Evolutionary conservation across 2,113 vertebrate species (phyloP), one percentile per base, ranked within the genome.

Genomic region (Bubo scandiacus): DNA sequence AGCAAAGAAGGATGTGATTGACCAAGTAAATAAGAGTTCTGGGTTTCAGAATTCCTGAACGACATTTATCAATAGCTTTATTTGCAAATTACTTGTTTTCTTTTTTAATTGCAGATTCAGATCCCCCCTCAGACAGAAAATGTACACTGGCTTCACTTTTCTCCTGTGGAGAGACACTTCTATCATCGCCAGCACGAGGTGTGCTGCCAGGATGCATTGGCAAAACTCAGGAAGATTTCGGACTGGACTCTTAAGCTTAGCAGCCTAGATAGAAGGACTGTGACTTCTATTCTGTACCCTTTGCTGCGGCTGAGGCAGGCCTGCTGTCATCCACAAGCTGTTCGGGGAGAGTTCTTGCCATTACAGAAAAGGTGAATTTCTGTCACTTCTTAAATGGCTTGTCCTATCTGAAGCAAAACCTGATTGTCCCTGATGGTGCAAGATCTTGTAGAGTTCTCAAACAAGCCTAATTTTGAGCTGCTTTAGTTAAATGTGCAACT

Each of bases 241-340:
- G 99, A 99, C 97, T 99, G 99, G 99, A 99, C 98, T 58, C 98
- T 99, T 65, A 99, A 99, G 91, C 98, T 99, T 19, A 99, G 99
- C 91, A 99, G 98, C 95, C 98, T 99, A 26, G 99, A 99, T 98
- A 98, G 99, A 36, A 99, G 99, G 81, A 99, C 99, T 1, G 99
- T 99, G 84, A 98, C 98, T 96, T 99, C 99, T 94, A 99, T 99
- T 97, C 97, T 99, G 5, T 99, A 98, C 86, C 99, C 99, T 8
- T 96, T 99, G 96, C 97, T 99, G 67, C 97, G 99, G 58, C 98
- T 99, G 67, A 98, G 99, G 8, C 99, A 99, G 98, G 99, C 99
- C 95, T 99, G 99, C 98, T 99, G 99, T 97, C 99, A 99, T 80
- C 99, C 99, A 1, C 99, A 99, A 98, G 99, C 99, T 17, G 99